Percentiles rank a stretch among this genome's conserved stretches.
Evolutionary conservation across 2,797 vertebrate species (phyloP).

Genomic region (Natrix natrix): DNA sequence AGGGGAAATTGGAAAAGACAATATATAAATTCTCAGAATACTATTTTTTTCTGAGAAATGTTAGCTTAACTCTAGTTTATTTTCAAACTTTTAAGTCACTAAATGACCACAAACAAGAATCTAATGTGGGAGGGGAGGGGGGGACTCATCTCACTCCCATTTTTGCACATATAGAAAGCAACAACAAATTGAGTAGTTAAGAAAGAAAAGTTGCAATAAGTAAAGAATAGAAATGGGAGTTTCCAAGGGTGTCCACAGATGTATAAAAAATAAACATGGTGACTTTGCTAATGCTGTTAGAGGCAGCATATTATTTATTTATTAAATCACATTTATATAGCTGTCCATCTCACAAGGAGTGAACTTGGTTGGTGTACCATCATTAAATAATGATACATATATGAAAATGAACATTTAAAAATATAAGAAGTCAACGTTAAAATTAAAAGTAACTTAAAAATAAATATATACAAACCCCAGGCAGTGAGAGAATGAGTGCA

Average conservation of each 20-base stretch:
- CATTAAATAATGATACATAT: too few relatives aligned
- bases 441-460: too few relatives aligned
- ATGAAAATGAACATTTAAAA: too few relatives aligned
- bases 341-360: too few relatives aligned
- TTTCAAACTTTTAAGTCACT: not conserved
- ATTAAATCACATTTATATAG: too few relatives aligned
- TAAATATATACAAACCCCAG: too few relatives aligned
- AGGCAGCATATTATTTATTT: too few relatives aligned
- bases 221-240: not conserved
- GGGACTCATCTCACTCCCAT: not conserved
- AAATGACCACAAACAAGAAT: not conserved
- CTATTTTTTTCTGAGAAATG: not conserved
- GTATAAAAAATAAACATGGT: not conserved
- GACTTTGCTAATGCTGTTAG: not conserved
- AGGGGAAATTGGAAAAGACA: not conserved
- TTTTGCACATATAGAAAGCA: not conserved
- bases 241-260: not conserved
- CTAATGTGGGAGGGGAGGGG: too few relatives aligned
- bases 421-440: too few relatives aligned
- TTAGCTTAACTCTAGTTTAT: not conserved
- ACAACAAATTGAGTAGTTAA: not conserved
- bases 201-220: too few relatives aligned
- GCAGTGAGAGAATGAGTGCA: too few relatives aligned
- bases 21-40: not conserved
- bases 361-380: too few relatives aligned